These are phyloP conservation scores for Acinonyx jubatus DNA, from an alignment of 2,113 vertebrate genomes.

Conservation along the genomic window DNA sequence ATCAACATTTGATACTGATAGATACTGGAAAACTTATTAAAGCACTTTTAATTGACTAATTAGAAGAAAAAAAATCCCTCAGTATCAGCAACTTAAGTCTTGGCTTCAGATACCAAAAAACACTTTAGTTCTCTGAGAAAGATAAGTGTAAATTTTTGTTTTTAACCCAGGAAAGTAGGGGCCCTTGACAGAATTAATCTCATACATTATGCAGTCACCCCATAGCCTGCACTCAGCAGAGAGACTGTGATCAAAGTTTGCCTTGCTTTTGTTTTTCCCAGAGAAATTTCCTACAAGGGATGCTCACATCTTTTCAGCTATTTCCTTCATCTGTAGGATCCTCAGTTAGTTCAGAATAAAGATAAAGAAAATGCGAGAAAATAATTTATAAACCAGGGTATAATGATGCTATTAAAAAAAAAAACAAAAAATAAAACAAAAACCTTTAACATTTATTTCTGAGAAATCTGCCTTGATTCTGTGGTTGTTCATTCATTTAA, in stretches of 20 bases:
- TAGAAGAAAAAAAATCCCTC: neutral
- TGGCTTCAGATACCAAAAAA: neutral
- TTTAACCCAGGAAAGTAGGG: neutral
- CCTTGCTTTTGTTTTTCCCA: neutral
- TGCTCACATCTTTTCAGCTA: neutral
- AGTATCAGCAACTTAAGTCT: neutral
- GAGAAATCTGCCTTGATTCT: neutral
- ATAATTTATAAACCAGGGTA: neutral
- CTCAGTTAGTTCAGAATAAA: neutral
- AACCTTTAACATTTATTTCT: neutral
- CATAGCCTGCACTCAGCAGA: neutral
- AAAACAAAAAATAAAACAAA: neutral
- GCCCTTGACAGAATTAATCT: neutral
- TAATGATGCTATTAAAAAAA: neutral
- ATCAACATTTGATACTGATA: neutral
- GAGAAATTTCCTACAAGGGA: neutral
- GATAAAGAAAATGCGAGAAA: neutral
- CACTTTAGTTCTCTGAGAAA: neutral
- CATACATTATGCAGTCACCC: neutral
- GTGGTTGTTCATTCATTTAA: neutral
- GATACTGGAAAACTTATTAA: neutral
- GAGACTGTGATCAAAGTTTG: neutral
- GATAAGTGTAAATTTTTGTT: constrained; percentile 4
- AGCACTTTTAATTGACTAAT: neutral
- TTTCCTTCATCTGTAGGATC: neutral